Conservation (phyloP, 2,113 vertebrate genomes). For the Gnathonemus longibarbis region DNA sequence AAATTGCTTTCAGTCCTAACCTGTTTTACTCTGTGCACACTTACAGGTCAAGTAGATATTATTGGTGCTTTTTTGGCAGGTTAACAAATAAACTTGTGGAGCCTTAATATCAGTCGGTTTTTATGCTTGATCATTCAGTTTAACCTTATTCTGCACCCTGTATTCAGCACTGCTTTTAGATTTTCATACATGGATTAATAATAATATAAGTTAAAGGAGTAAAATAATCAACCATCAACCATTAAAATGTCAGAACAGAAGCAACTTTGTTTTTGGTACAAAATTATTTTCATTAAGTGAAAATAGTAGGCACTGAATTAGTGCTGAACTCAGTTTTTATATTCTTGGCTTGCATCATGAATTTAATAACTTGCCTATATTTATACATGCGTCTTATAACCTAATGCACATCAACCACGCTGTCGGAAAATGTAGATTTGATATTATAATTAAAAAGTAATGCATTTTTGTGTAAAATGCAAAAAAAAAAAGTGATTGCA, state of each 20-base stretch:
- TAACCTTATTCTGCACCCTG: background rate
- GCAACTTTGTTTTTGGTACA: background rate
- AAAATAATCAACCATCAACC: background rate
- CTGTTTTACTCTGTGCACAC: too few species aligned
- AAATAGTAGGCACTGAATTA: background rate
- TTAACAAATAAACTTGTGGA: background rate
- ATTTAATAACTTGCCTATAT: background rate
- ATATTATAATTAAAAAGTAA: background rate
- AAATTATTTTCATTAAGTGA: background rate
- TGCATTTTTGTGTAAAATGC: background rate
- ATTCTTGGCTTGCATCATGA: background rate
- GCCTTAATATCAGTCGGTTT: background rate
- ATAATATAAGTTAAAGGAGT: background rate
- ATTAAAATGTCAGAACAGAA: background rate
- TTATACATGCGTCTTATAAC: background rate
- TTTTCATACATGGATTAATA: background rate
- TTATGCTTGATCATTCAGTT: background rate
- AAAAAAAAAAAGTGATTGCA: background rate
- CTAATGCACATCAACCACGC: background rate
- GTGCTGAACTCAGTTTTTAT: background rate
- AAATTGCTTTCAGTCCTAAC: background rate
- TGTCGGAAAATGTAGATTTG: background rate
- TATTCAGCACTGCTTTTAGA: background rate
- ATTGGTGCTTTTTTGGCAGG: background rate
- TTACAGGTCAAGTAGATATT: background rate